A percentile compares a stretch with the other conserved stretches of the same genome.
Conservation (phyloP, 2,113 vertebrate species). For the Platysternon megacephalum region DNA sequence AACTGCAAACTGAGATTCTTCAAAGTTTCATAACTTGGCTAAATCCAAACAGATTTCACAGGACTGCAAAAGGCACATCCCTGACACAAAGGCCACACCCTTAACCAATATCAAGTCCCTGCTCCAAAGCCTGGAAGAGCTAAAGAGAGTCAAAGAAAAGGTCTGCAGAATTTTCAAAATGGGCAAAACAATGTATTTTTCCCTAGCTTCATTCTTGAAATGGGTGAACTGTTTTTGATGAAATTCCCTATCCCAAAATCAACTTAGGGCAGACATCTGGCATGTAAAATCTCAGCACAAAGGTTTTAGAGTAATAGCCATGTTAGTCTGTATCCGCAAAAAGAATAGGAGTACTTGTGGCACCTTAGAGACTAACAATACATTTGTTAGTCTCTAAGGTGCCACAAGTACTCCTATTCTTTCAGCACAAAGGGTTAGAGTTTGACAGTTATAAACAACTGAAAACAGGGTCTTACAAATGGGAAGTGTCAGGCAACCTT, state of each 20-base stretch:
- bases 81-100: not conserved
- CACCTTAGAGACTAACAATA: too few species aligned
- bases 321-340: too few species aligned
- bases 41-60: not conserved
- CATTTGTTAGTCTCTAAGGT: too few species aligned
- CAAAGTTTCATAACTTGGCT: not conserved
- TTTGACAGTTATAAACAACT: not conserved
- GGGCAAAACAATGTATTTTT: not conserved
- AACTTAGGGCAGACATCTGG: fast-evolving
- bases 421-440: not conserved
- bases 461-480: not conserved
- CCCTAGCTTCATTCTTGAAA: not conserved
- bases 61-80: not conserved
- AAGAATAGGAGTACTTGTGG: too few species aligned
- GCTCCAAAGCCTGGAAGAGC: not conserved
- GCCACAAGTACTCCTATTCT: too few species aligned
- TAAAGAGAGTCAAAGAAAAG: not conserved
- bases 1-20: not conserved
- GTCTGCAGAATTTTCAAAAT: not conserved
- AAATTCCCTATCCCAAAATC: too few species aligned
- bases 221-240: not conserved
- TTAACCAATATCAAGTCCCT: not conserved
- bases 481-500: not conserved
- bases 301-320: too few species aligned
- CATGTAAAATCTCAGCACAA: not conserved